Percentiles rank a stretch among this genome's conserved stretches.
Conservation (phyloP, 2,888 invertebrate species). For the Danaus chrysippus region DNA sequence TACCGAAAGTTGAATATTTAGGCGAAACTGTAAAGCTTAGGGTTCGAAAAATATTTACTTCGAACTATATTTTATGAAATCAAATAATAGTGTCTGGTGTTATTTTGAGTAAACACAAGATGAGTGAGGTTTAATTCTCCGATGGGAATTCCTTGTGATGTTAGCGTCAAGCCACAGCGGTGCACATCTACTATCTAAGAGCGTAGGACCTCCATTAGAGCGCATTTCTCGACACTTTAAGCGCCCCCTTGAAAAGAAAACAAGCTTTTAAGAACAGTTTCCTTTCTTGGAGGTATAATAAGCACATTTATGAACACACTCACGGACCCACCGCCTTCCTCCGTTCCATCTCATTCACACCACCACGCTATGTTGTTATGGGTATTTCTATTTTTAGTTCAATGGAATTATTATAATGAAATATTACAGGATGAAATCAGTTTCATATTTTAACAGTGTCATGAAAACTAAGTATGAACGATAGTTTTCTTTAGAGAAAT, state of each 20-base stretch:
- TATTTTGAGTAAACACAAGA: too few species aligned
- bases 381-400: background rate
- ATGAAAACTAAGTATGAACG: too few species aligned
- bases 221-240: conserved; percentile 11
- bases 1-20: too few species aligned
- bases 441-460: too few species aligned
- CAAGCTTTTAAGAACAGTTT: conserved; percentile 21
- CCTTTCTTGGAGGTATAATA: conserved; percentile 31
- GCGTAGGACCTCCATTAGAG: conserved; percentile 9
- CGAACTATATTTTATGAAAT: too few species aligned
- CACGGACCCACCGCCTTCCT: conserved; percentile 19
- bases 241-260: conserved; percentile 20
- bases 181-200: conserved; percentile 17
- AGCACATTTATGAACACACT: conserved; percentile 27
- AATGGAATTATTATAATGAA: background rate
- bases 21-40: too few species aligned
- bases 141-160: background rate
- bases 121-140: background rate
- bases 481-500: too few species aligned
- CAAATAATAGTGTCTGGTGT: too few species aligned
- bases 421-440: background rate
- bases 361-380: conserved; percentile 16
- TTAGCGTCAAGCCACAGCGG: background rate
- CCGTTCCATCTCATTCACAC: conserved; percentile 17
- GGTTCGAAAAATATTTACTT: too few species aligned